Base-by-base conservation (phyloP, 2,888 invertebrate genomes). In the Bombylius discolor region DNA sequence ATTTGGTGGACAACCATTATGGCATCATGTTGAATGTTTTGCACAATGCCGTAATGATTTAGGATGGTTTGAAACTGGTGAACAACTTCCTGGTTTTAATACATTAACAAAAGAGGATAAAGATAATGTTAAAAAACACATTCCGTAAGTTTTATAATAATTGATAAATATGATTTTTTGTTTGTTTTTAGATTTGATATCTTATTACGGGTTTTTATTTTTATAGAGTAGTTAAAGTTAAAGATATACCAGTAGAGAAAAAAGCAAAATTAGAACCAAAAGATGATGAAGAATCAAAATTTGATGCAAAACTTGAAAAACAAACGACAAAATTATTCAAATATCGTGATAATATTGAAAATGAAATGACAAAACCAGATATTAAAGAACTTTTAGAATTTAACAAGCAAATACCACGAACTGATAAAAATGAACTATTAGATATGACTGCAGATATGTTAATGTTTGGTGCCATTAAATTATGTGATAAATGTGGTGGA, bases 21-120 rank as follows among this genome's bases (percentile, higher is more conserved):
- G 96, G 96, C 85, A 96, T 71, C 97, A 97, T 73, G 72, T 93
- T 4, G 85, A 88, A 58, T 97, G 97, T 69, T 97, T 97, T 76
- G 84, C 81, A 0, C 83, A 89, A 66, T 64, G 72, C 1, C 78
- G 93, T 46, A 77, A 79, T 31, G 84, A 86, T 9, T 72, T 94
- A 4, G 80, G 83, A 14, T 97, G 84, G 73, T 82, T 81, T 67
- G 87, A 81, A 45, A 75, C 78, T 12, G 92, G 86, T 0, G 82
- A 84, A 58, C 75, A 76, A 64, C 72, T 97, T 33, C 85, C 88
- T n/a, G 95, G 95, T 0, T 89, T 84, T 68, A 78, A 81, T 13
- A 68, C 68, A 1, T 75, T 97, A 5, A 81, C 75, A 9, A 77
- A 81, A 61, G 87, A 87, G n/a, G 91, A 92, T 68, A 80, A 87